These are phyloP conservation scores for Drosophila ficusphila DNA, from an alignment of 1,140 invertebrate genomes.

Conservation along the genomic window DNA sequence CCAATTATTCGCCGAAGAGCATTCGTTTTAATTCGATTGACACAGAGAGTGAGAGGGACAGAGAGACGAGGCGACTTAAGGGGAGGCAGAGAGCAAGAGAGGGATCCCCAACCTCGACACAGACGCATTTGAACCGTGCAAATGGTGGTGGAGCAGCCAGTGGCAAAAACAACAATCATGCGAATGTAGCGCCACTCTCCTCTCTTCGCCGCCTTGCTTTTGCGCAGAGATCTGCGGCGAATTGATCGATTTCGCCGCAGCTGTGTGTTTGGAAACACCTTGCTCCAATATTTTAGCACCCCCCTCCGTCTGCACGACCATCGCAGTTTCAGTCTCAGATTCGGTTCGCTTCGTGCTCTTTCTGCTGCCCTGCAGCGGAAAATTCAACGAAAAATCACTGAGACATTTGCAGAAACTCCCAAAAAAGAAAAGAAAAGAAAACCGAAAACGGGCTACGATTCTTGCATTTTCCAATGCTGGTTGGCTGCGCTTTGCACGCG, in stretches of 20 bases:
- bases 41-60: constrained; percentile 29
- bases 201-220: constrained; percentile 55
- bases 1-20: constrained; percentile 74
- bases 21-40: constrained; percentile 68
- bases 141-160: constrained; percentile 63
- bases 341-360: constrained; percentile 72
- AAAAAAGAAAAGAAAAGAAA: constrained; percentile 4
- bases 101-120: constrained; percentile 46
- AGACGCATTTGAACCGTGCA: constrained; percentile 58
- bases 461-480: constrained; percentile 69
- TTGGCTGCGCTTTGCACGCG: constrained; percentile 68
- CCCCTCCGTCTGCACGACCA: constrained; percentile 20
- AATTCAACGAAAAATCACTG: constrained; percentile 60
- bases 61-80: constrained; percentile 20
- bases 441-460: constrained; percentile 15
- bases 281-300: constrained; percentile 72
- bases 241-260: constrained; percentile 54
- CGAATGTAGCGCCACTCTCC: constrained; percentile 44
- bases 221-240: constrained; percentile 65
- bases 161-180: constrained; percentile 24
- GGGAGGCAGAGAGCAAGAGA: constrained; percentile 13
- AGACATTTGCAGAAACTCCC: constrained; percentile 15
- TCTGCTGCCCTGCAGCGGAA: constrained; percentile 67
- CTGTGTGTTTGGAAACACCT: constrained; percentile 77
- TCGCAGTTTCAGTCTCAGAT: constrained; percentile 66